phyloP scores from a whole-genome alignment of 2,113 vertebrate genomes.

The Cebus imitator region DNA sequence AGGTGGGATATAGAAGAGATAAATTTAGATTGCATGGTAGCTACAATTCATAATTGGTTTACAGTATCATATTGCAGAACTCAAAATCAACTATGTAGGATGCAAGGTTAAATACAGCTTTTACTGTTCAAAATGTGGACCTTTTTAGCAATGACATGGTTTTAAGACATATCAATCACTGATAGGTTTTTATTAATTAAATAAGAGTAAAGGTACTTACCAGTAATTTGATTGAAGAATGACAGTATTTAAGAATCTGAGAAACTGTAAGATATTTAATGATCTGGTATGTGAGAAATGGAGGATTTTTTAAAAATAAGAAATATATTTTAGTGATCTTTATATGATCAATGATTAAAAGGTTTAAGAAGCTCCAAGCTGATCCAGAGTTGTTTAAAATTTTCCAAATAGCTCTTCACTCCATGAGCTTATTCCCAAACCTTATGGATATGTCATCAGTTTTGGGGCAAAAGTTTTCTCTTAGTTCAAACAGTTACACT shows the following conservation, averaged over 20 bases:
- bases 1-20: background rate
- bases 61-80: background rate
- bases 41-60: background rate
- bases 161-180: background rate
- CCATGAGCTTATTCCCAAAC: background rate
- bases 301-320: background rate
- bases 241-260: background rate
- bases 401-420: background rate
- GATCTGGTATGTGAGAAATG: background rate
- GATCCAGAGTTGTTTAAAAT: background rate
- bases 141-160: background rate
- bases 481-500: background rate
- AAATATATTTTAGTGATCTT: background rate
- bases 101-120: background rate
- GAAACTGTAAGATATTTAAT: background rate
- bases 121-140: background rate
- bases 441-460: background rate
- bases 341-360: background rate
- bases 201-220: background rate
- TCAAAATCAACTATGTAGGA: background rate
- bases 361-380: background rate
- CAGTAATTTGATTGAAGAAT: background rate
- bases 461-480: background rate
- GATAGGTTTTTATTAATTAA: background rate
- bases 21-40: background rate